Evolutionary conservation across 2,888 invertebrate genomes (phyloP).

Genomic region (Plutella xylostella): DNA sequence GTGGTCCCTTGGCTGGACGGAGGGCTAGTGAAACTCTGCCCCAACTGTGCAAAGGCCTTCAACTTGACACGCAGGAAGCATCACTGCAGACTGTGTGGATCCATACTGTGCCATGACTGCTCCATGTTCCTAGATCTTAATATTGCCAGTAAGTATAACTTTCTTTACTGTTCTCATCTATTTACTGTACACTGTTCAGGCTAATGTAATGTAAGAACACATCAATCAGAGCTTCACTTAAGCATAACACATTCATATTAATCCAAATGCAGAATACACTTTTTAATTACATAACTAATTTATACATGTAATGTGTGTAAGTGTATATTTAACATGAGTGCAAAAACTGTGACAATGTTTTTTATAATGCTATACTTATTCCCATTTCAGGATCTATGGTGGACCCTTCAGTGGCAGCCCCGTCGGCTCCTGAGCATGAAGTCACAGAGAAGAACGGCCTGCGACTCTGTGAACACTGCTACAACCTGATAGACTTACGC

Average conservation of each 20-base stretch:
- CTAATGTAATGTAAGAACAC: no score
- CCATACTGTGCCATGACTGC: constrained; percentile 93
- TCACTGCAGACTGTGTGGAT: constrained; percentile 96
- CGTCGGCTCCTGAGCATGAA: constrained; percentile 34
- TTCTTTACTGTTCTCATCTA: not conserved
- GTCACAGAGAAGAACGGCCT: constrained; percentile 70
- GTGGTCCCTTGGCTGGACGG: constrained; percentile 95
- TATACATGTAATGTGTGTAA: no score
- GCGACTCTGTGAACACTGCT: constrained; percentile 81
- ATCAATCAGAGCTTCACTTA: no score
- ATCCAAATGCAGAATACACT: not conserved
- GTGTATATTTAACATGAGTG: no score
- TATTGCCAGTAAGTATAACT: constrained; percentile 77
- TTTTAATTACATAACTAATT: no score
- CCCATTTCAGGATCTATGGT: constrained; percentile 49
- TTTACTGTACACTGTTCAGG: not conserved
- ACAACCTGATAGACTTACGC: constrained; percentile 83
- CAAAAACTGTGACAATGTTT: no score
- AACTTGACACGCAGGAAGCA: constrained; percentile 90
- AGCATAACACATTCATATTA: not conserved
- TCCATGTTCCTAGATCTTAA: constrained; percentile 85
- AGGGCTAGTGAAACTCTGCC: constrained; percentile 88
- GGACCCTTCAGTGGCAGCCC: constrained; percentile 48
- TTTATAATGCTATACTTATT: not conserved
- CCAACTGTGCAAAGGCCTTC: constrained; percentile 91